Conservation (phyloP, 1,140 invertebrate genomes). For the Physella acuta region DNA sequence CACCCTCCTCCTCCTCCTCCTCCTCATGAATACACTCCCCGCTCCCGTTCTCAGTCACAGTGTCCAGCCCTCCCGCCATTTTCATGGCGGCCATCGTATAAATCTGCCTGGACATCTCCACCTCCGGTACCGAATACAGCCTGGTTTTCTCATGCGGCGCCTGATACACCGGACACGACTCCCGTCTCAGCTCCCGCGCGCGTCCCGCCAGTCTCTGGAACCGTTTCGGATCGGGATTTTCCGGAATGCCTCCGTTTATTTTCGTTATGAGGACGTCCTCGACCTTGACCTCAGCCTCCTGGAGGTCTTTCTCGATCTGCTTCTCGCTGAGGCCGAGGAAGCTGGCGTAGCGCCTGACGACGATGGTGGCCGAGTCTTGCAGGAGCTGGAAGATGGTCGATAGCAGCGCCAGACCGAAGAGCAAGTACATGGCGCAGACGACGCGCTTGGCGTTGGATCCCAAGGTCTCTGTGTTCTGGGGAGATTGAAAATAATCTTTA, state of each 20-base stretch:
- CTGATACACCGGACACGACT: background rate
- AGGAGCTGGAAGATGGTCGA: slow-evolving; percentile 91
- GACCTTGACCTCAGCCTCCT: background rate
- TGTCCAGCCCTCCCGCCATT: no score
- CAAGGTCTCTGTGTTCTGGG: slow-evolving; percentile 9
- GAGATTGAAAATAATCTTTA: no score
- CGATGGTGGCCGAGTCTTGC: slow-evolving; percentile 11
- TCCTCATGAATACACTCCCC: no score
- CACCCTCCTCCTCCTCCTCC: no score
- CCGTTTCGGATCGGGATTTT: background rate
- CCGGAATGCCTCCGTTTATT: background rate
- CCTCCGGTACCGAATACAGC: background rate
- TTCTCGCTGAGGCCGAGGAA: slow-evolving; percentile 16
- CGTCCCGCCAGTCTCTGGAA: background rate
- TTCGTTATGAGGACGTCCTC: background rate
- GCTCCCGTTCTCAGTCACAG: no score
- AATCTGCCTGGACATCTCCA: background rate
- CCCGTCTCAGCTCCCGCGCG: background rate
- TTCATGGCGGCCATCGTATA: no score
- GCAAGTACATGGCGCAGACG: slow-evolving; percentile 71
- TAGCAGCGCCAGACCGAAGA: slow-evolving; percentile 84
- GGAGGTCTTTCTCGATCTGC: slow-evolving; percentile 7
- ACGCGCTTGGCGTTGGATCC: slow-evolving; percentile 42
- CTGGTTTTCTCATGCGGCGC: background rate
- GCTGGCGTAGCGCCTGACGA: slow-evolving; percentile 3